Evolutionary conservation across 2,797 vertebrate genomes (phyloP).

Genomic region (Scolopax bukidnonensis): DNA sequence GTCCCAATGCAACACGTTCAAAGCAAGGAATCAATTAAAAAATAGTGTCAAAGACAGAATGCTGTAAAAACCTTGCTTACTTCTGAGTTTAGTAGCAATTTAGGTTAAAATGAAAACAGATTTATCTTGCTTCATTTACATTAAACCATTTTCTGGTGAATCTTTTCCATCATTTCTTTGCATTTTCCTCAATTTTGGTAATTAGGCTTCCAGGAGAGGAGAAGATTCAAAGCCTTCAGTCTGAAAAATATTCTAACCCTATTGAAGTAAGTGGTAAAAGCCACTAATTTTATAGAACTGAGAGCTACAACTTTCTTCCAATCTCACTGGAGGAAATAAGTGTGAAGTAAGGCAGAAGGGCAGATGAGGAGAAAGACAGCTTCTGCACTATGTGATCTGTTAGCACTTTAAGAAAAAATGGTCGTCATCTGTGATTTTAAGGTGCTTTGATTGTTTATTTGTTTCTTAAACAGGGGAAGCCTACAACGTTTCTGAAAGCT

Average conservation of each 20-base stretch:
- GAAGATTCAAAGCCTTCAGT: neutral
- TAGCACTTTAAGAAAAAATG: neutral
- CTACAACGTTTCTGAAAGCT: neutral
- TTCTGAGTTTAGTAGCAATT: neutral
- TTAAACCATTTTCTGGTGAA: neutral
- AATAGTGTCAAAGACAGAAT: neutral
- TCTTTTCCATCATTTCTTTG: neutral
- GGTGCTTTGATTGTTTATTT: neutral
- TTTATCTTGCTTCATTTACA: neutral
- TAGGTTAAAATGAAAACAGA: neutral
- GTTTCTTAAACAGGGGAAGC: neutral
- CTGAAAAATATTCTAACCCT: neutral
- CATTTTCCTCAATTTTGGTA: neutral
- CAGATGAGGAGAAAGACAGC: neutral
- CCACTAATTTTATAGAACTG: neutral
- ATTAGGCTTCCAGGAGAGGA: neutral
- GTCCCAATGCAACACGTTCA: neutral
- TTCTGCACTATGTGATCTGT: neutral
- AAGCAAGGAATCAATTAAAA: neutral
- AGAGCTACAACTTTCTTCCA: neutral
- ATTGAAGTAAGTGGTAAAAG: neutral
- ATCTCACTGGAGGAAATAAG: neutral
- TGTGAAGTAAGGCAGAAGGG: neutral
- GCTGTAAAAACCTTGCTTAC: neutral
- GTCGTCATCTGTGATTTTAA: neutral